Evolutionary conservation across 2,113 vertebrate genomes (phyloP), one percentile per base, ranked within the genome.

Genomic region (Pithys albifrons): DNA sequence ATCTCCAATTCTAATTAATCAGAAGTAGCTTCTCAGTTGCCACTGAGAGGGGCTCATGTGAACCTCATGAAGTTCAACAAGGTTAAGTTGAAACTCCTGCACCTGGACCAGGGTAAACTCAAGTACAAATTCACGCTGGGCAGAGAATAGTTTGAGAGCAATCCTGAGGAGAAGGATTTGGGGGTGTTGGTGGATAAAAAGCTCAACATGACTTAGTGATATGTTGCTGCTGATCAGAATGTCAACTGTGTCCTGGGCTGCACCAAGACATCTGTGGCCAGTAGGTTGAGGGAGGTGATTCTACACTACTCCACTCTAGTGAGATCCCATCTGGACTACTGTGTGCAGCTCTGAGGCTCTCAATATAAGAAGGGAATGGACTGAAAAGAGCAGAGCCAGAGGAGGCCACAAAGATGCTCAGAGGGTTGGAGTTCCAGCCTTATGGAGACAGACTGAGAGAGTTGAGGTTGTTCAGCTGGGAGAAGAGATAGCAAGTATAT

Each of bases 241-340:
- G 62, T 64, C 19, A 31, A 29, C 39, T 28, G 19, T 43, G 18
- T 31, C 17, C 37, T 45, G 31, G 27, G 45, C 18, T 28, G 31
- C 58, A 37, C 13, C 0, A 0, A 73, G 51, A 39, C 22, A 58
- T 33, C 14, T 19, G 14, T 13, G 22, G 17, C 25, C 25, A 66
- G 43, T 9, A 65, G 31, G 58, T 27, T 27, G 29, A 57, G 41
- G 16, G 11, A 80, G 17, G 7, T 33, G 57, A 73, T 33, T 73
- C 27, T 51, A 35, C 15, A 35, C 19, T n/a, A 15, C 28, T 78
- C 35, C 43, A 22, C 35, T 35, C 19, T 27, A 31, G 18, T 49
- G 58, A 27, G 43, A 66, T 9, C 17, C 12, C 43, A 65, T 31
- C 14, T 35, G 35, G 64, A 49, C 35, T 12, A 49, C 27, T 14